Conservation (phyloP, 2,113 vertebrate genomes). For the Psittacula cyanocephala region DNA sequence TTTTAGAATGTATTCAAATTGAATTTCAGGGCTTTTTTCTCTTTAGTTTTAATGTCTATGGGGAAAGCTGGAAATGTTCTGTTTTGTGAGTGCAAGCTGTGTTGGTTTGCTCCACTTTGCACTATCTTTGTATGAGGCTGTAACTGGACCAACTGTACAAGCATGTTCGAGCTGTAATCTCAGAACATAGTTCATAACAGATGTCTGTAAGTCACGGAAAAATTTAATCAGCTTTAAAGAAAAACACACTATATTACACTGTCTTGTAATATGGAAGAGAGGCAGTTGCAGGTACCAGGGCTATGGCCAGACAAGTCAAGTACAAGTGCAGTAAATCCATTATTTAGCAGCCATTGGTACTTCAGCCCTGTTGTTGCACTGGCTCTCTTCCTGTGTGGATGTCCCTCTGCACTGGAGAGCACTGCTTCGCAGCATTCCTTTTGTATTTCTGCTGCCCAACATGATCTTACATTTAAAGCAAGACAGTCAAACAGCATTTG, state of each 20-base stretch:
- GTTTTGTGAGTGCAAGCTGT: neutral
- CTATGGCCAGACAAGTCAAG: neutral
- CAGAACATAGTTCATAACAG: neutral
- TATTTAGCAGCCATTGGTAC: too few relatives aligned
- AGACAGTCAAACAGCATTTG: neutral
- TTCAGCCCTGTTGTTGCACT: neutral
- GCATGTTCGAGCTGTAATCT: neutral
- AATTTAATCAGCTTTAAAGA: neutral
- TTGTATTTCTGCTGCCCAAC: neutral
- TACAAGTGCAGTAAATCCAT: neutral
- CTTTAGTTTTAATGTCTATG: neutral
- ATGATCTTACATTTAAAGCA: neutral
- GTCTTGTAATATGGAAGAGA: neutral
- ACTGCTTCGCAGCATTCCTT: too few relatives aligned
- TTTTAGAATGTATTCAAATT: neutral
- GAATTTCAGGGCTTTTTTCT: neutral
- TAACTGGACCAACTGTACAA: neutral
- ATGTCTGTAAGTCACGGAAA: neutral
- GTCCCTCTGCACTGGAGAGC: neutral
- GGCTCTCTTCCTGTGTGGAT: neutral
- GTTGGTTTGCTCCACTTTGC: neutral
- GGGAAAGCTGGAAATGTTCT: neutral
- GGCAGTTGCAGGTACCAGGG: neutral
- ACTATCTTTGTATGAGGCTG: neutral
- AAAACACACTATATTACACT: neutral